Evolutionary conservation across 2,113 vertebrate genomes (phyloP).

Genomic region (Mesoclemmys tuberculata): DNA sequence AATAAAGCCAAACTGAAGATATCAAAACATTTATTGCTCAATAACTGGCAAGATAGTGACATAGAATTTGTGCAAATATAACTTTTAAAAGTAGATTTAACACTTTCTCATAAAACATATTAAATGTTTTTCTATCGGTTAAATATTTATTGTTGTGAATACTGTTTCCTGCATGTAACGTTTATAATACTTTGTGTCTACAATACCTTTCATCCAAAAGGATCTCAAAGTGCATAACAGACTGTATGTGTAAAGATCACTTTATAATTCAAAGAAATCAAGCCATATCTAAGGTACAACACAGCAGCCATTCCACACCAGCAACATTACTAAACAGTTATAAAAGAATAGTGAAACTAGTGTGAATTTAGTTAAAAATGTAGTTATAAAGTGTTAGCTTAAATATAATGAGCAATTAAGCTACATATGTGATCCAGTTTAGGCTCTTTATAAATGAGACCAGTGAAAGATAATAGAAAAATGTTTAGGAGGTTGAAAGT

Average conservation of each 20-base stretch:
- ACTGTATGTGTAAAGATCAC: neutral
- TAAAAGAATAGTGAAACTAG: constrained; percentile 28
- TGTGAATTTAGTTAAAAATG: constrained; percentile 35
- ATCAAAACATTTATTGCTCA: neutral
- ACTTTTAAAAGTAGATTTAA: neutral
- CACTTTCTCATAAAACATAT: neutral
- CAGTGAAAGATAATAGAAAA: neutral
- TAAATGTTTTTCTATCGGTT: neutral
- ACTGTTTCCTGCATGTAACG: neutral
- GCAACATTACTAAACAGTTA: neutral
- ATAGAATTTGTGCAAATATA: neutral
- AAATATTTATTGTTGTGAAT: neutral
- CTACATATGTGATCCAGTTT: neutral
- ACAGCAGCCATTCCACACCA: neutral
- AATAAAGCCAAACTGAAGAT: neutral
- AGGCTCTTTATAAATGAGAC: constrained; percentile 58
- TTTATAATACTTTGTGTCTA: neutral
- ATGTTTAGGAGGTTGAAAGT: neutral
- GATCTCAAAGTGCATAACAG: neutral
- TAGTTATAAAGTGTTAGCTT: constrained; percentile 40
- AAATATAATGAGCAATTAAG: constrained; percentile 29
- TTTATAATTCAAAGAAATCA: neutral
- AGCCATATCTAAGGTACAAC: neutral
- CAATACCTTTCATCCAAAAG: neutral
- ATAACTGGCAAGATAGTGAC: neutral